Conservation (phyloP, 2,888 invertebrate genomes). For the Petrolisthes manimaculis region DNA sequence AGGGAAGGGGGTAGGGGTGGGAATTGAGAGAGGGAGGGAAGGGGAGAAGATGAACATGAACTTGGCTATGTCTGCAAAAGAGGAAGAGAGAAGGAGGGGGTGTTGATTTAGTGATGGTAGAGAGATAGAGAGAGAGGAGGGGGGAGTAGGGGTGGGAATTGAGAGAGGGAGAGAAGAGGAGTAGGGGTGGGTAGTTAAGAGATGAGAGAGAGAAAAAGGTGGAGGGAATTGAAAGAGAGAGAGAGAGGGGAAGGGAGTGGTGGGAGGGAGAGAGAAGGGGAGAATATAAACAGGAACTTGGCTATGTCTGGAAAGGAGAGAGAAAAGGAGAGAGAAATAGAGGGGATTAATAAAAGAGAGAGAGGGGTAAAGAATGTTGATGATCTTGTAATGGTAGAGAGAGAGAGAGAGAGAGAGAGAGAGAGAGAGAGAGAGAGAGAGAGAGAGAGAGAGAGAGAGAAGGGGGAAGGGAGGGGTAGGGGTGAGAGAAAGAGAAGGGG, state of each 20-base stretch:
- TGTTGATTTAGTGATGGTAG: neutral
- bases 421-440: neutral
- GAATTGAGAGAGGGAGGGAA: neutral
- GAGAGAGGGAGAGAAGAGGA: neutral
- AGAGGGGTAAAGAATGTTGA: neutral
- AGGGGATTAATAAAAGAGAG: neutral
- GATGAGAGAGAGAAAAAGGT: neutral
- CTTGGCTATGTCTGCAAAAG: neutral
- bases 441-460: slow-evolving; percentile 1
- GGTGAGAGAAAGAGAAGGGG: neutral
- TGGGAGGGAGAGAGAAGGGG: neutral
- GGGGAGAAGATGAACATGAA: neutral
- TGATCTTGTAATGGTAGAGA: neutral
- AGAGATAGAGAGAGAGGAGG: slow-evolving; percentile 22
- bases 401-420: slow-evolving; percentile 17
- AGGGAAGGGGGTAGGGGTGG: neutral
- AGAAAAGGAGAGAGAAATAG: neutral
- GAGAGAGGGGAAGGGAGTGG: no score
- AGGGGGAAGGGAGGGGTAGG: neutral
- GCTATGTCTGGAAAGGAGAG: neutral
- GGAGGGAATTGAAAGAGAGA: no score
- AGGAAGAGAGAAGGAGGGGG: neutral
- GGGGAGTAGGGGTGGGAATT: neutral
- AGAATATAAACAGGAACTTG: neutral
- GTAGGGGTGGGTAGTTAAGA: neutral